Conservation (phyloP, 2,888 invertebrate genomes). For the Neria commutata region DNA sequence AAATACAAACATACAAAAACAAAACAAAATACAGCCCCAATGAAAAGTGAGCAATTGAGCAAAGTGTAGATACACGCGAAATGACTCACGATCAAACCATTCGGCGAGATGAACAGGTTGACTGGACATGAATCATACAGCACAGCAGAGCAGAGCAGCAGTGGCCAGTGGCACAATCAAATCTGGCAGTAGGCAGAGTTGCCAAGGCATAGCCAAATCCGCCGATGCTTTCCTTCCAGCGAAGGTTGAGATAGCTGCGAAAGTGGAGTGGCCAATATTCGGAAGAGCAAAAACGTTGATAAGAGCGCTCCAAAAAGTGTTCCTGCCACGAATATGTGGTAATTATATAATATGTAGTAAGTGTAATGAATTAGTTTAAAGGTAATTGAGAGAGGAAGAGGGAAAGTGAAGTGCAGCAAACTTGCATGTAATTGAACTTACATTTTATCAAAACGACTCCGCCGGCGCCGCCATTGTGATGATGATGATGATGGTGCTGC, state of each 20-base stretch:
- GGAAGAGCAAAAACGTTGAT: neutral
- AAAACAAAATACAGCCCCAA: neutral
- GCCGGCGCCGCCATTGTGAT: conserved; percentile 26
- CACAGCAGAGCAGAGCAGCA: too few species aligned
- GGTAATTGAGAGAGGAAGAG: neutral
- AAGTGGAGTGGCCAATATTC: neutral
- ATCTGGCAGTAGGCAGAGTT: too few species aligned
- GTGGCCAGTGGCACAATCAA: too few species aligned
- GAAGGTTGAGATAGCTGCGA: neutral
- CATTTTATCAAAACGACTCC: conserved; percentile 60
- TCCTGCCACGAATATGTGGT: neutral
- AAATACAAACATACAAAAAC: neutral
- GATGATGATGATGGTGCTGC: conserved; percentile 20
- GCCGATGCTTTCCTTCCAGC: too few species aligned
- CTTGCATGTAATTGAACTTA: conserved; percentile 33
- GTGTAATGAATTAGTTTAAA: conserved; percentile 1
- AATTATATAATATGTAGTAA: neutral
- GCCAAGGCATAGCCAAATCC: too few species aligned
- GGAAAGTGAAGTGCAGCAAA: neutral
- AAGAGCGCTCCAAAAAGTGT: neutral
- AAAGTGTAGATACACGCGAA: conserved; percentile 1
- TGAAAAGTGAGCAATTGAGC: neutral
- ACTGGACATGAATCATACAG: too few species aligned
- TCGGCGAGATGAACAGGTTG: neutral
- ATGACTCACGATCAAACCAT: conserved; percentile 2